Conservation (phyloP, 2,797 vertebrate species). For the Micrastur ruficollis region DNA sequence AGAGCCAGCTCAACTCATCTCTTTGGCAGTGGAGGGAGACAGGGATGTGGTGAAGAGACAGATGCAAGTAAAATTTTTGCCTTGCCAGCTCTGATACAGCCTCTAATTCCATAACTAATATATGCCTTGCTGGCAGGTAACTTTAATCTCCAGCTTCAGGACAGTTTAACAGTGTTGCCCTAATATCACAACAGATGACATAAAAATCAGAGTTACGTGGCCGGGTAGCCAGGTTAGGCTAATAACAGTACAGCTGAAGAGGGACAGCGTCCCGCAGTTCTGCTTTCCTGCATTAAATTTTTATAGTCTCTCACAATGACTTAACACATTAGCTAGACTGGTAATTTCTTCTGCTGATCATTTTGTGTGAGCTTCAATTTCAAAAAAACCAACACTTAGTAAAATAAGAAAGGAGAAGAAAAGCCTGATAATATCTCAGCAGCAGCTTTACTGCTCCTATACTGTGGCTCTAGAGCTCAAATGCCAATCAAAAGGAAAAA, state of each 20-base stretch:
- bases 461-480: neutral
- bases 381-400: neutral
- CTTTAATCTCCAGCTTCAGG: neutral
- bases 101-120: neutral
- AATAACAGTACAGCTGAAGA: neutral
- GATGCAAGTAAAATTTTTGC: neutral
- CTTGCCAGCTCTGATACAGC: neutral
- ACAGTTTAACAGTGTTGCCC: neutral
- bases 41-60: neutral
- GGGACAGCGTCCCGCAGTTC: neutral
- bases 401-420: constrained; percentile 24
- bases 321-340: constrained; percentile 1
- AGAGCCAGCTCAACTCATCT: neutral
- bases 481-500: neutral
- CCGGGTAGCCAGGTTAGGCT: neutral
- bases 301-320: constrained; percentile 13
- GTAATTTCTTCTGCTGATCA: constrained; percentile 32
- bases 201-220: neutral
- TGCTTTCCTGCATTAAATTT: neutral
- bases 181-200: neutral
- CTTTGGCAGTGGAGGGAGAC: neutral
- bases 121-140: neutral
- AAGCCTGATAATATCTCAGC: neutral
- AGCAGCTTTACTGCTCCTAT: neutral
- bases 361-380: constrained; percentile 23